These are phyloP conservation scores for Mimas tiliae DNA, from an alignment of 2,888 invertebrate genomes.

Conservation along the genomic window DNA sequence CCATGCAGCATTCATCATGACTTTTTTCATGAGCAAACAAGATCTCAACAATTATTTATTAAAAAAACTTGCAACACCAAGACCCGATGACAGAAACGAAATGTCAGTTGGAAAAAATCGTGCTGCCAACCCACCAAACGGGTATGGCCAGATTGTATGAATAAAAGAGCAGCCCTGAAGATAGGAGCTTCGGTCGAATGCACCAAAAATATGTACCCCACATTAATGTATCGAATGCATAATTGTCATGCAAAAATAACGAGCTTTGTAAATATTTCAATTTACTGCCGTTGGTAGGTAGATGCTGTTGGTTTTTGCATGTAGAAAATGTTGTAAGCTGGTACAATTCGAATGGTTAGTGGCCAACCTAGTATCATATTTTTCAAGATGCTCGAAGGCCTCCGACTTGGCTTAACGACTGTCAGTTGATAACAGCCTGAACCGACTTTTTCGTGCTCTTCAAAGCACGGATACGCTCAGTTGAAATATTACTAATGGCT, in stretches of 20 bases:
- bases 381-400: too few species aligned
- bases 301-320: conserved; percentile 5
- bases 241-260: conserved; percentile 77
- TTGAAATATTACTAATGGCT: too few species aligned
- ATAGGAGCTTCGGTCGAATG: conserved; percentile 64
- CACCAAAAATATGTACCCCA: conserved; percentile 32
- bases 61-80: conserved; percentile 24
- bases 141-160: conserved; percentile 74
- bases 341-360: too few species aligned
- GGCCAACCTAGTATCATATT: too few species aligned
- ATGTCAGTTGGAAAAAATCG: conserved; percentile 27
- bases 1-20: neutral
- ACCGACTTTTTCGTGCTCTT: too few species aligned
- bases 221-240: conserved; percentile 56
- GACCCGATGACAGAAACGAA: conserved; percentile 25
- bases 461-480: too few species aligned
- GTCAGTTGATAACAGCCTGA: too few species aligned
- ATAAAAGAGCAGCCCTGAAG: conserved; percentile 72
- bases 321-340: too few species aligned
- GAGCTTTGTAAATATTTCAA: conserved; percentile 71
- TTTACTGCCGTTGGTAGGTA: conserved; percentile 53
- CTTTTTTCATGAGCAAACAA: conserved; percentile 3
- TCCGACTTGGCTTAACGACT: too few species aligned
- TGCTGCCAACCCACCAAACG: conserved; percentile 61
- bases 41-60: conserved; percentile 5